Evolutionary conservation across 2,113 vertebrate genomes (phyloP), one percentile per base, ranked within the genome.

Genomic region (Cichladusa arquata): DNA sequence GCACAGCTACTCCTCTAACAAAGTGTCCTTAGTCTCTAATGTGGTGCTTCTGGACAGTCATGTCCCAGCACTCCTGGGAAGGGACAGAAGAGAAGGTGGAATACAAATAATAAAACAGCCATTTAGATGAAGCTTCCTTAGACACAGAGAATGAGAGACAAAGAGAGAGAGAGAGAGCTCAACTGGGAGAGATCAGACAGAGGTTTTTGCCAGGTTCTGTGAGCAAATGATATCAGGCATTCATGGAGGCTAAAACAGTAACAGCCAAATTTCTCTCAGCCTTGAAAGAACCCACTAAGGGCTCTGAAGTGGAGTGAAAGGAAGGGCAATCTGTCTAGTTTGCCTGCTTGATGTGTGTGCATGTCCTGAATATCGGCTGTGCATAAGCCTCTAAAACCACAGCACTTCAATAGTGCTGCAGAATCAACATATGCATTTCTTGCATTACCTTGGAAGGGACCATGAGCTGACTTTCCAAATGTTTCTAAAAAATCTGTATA

Each of bases 201-300:
- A 84, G 60, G 12, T 28, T 95, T 95, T 90, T 94, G 65, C 80
- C 51, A 78, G 44, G 14, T 58, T 42, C 38, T 87, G 54, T 57
- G n/a, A 93, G 53, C 78, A 96, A 96, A 92, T 60, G 62, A 95
- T 48, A 71, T 86, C 88, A 92, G 51, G 50, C 54, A 44, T 76
- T 90, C 86, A 44, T 57, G 40, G 44, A 89, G 86, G 92, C 67
- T 76, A 53, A 92, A 96, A 25, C 20, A 74, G 33, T 65, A 71
- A 85, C 57, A 93, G 87, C 51, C 38, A 82, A 89, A 61, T 94
- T 95, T 92, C 73, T 84, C 77, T 92, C 87, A 95, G 56, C 64
- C 51, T 71, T 73, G 45, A 87, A 61, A 95, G 92, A 95, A 82
- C 56, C 54, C 84, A 88, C 67, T 62, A 29, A 90, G 66, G 92